These are phyloP conservation scores for Microcebus ravelobensis DNA, from an alignment of 2,113 vertebrate species.

Conservation along the genomic window DNA sequence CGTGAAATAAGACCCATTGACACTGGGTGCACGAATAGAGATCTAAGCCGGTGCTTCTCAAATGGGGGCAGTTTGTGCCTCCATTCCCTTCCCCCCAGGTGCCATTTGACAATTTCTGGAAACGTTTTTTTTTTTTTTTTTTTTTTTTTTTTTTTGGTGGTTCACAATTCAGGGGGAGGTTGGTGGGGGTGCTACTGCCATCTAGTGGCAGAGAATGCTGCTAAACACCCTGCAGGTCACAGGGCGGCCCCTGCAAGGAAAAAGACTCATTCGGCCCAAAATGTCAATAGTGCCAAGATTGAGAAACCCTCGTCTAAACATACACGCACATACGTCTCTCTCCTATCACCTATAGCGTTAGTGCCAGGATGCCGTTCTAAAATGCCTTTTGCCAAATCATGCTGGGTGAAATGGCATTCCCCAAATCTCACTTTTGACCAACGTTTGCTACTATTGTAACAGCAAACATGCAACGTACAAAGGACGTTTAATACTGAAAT, in stretches of 20 bases:
- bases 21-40: too few relatives aligned
- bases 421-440: neutral
- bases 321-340: neutral
- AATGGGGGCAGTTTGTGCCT: neutral
- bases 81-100: neutral
- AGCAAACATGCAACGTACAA: neutral
- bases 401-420: neutral
- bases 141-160: neutral
- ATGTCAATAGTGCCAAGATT: neutral
- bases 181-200: neutral
- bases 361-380: neutral
- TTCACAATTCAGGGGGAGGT: neutral
- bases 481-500: slow-evolving; percentile 10
- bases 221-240: neutral
- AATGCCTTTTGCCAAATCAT: neutral
- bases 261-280: neutral
- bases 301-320: neutral
- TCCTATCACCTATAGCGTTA: neutral
- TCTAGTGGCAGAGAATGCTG: neutral
- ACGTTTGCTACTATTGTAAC: neutral
- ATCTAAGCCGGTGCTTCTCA: neutral
- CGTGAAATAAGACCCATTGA: neutral
- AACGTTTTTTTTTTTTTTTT: neutral
- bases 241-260: neutral
- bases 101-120: neutral